Percentiles rank a stretch among this genome's conserved stretches.
Conservation (phyloP, 2,797 vertebrate species). For the Pangasius krempfi region DNA sequence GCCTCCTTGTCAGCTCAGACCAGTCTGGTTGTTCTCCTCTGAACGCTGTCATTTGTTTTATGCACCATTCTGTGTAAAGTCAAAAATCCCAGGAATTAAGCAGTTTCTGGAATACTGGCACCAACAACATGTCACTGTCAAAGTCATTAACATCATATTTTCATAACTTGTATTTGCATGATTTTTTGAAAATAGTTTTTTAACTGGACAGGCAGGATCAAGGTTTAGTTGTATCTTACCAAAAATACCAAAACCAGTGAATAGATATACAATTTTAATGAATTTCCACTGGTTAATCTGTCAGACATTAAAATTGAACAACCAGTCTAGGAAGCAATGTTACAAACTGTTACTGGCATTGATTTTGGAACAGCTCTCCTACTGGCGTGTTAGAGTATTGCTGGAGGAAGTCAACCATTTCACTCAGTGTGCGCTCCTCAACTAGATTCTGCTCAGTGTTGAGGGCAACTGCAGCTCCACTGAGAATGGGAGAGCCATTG, state of each 20-base stretch:
- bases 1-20: neutral
- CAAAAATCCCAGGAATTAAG: neutral
- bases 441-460: conserved; percentile 73
- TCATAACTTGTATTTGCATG: neutral
- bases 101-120: neutral
- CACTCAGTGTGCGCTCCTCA: conserved; percentile 60
- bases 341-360: conserved; percentile 59
- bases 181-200: neutral
- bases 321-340: neutral
- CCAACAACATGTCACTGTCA: neutral
- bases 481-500: conserved; percentile 65
- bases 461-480: conserved; percentile 68
- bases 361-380: conserved; percentile 71
- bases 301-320: neutral
- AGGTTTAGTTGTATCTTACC: neutral
- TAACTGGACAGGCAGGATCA: neutral
- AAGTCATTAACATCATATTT: neutral
- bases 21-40: neutral
- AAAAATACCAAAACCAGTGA: neutral
- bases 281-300: neutral
- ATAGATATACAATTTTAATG: neutral
- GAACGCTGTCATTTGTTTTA: neutral
- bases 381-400: conserved; percentile 66
- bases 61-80: neutral
- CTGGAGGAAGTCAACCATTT: conserved; percentile 69